A percentile compares a stretch with the other conserved stretches of the same genome.
These are phyloP conservation scores for Zaprionus lachaisei DNA, from an alignment of 1,140 invertebrate genomes.

Conservation along the genomic window DNA sequence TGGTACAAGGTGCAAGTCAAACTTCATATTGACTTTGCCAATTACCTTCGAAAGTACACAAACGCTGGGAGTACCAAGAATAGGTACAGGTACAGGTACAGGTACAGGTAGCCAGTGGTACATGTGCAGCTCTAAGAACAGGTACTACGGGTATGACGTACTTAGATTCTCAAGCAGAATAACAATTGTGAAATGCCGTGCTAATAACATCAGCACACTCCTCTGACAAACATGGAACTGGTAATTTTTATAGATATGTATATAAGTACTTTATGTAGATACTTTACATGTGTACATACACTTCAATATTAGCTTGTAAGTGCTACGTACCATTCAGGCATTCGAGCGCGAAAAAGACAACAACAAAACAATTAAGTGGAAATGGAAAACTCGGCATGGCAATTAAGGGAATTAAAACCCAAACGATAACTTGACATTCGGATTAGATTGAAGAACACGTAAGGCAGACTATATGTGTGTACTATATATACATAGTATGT, in stretches of 20 bases:
- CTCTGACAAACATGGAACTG: conserved; percentile 3
- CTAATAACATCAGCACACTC: conserved; percentile 29
- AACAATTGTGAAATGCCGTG: conserved; percentile 24
- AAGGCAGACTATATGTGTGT: not conserved
- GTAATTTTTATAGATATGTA: conserved; percentile 22
- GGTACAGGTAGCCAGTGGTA: not conserved
- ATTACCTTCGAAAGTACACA: conserved; percentile 40
- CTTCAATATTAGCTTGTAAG: not conserved
- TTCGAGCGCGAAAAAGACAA: conserved; percentile 12
- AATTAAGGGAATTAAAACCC: conserved; percentile 22
- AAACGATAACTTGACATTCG: not conserved
- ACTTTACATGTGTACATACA: not conserved
- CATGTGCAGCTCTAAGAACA: not conserved
- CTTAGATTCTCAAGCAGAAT: conserved; percentile 15
- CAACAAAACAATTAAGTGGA: conserved; percentile 22
- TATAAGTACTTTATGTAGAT: not conserved
- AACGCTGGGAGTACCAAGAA: not conserved
- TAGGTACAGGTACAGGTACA: not conserved
- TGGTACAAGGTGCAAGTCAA: conserved; percentile 20
- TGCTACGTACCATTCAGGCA: conserved; percentile 6
- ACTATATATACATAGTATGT: conserved; percentile 19
- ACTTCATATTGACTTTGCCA: conserved; percentile 54
- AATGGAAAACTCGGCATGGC: conserved; percentile 17
- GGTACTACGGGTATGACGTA: not conserved
- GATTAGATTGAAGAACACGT: not conserved